Percentiles rank a stretch among this genome's conserved stretches.
Conservation (phyloP, 1,140 invertebrate species). For the Conopomorpha cramerella region DNA sequence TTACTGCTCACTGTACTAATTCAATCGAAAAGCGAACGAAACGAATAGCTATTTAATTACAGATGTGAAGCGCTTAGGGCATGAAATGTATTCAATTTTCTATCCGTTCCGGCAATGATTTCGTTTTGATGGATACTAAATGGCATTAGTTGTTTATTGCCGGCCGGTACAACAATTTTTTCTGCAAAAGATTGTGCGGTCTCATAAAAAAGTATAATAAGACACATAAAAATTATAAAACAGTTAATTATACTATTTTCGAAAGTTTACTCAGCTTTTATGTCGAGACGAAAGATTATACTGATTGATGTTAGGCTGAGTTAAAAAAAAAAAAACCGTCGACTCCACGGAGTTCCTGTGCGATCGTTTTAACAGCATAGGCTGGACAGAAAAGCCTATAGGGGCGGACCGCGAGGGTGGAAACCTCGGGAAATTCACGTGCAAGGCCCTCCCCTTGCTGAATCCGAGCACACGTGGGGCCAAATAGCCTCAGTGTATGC, state of each 20-base stretch:
- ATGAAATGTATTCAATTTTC: constrained; percentile 24
- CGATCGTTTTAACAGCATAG: constrained; percentile 57
- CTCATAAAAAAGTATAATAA: too few species aligned
- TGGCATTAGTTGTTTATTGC: too few species aligned
- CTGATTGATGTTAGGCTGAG: too few species aligned
- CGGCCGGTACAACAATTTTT: too few species aligned
- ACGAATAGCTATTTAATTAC: constrained; percentile 19
- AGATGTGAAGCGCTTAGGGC: constrained; percentile 12
- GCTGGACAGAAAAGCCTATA: constrained; percentile 60
- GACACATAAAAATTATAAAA: constrained; percentile 16
- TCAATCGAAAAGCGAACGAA: too few species aligned
- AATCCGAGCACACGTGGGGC: constrained; percentile 44
- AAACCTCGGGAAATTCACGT: constrained; percentile 59
- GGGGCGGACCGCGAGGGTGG: constrained; percentile 56
- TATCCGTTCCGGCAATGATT: background rate
- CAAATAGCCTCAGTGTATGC: constrained; percentile 47
- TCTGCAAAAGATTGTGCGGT: too few species aligned
- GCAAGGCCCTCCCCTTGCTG: constrained; percentile 49
- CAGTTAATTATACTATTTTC: too few species aligned
- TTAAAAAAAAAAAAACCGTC: constrained; percentile 7
- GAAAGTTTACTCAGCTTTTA: too few species aligned
- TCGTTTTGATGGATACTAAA: background rate
- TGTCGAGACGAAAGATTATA: too few species aligned
- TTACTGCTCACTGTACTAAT: too few species aligned
- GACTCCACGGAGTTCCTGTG: constrained; percentile 30